Conservation (phyloP, 1,140 invertebrate species). For the Drosophila sproati region DNA sequence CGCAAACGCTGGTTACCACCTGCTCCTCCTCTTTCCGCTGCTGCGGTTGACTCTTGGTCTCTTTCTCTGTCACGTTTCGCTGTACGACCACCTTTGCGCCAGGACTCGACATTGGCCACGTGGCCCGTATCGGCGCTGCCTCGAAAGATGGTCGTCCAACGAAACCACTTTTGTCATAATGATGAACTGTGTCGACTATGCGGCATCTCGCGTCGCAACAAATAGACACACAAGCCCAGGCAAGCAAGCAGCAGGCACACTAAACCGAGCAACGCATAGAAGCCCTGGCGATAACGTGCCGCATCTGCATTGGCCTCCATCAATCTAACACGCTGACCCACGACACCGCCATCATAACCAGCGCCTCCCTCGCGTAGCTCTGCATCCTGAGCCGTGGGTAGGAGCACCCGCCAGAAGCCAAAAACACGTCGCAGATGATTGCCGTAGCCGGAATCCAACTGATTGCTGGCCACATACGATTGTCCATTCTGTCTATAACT, state of each 20-base stretch:
- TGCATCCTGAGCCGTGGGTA: slow-evolving; percentile 53
- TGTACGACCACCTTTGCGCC: slow-evolving; percentile 80
- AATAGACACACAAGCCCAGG: slow-evolving; percentile 75
- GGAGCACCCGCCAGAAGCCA: slow-evolving; percentile 78
- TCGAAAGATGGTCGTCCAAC: slow-evolving; percentile 77
- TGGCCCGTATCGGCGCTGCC: slow-evolving; percentile 53
- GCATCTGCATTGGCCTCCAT: slow-evolving; percentile 75
- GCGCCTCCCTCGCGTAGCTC: slow-evolving; percentile 24
- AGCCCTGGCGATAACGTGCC: slow-evolving; percentile 79
- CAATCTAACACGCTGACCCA: slow-evolving; percentile 62
- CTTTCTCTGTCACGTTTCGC: slow-evolving; percentile 57
- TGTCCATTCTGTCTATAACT: slow-evolving; percentile 34
- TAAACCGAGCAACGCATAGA: slow-evolving; percentile 74
- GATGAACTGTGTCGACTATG: slow-evolving; percentile 39
- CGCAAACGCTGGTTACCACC: slow-evolving; percentile 49
- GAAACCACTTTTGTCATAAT: slow-evolving; percentile 84
- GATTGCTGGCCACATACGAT: slow-evolving; percentile 54
- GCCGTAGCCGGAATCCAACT: slow-evolving; percentile 67
- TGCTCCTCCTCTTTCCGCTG: slow-evolving; percentile 16
- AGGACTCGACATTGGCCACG: slow-evolving; percentile 74
- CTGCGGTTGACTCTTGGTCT: slow-evolving; percentile 32
- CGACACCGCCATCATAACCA: slow-evolving; percentile 1
- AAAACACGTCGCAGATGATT: slow-evolving; percentile 66
- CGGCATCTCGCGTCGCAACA: slow-evolving; percentile 63
- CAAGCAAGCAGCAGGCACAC: slow-evolving; percentile 73